Evolutionary conservation across 2,888 invertebrate species (phyloP).

Genomic region (Epinotia ramella): DNA sequence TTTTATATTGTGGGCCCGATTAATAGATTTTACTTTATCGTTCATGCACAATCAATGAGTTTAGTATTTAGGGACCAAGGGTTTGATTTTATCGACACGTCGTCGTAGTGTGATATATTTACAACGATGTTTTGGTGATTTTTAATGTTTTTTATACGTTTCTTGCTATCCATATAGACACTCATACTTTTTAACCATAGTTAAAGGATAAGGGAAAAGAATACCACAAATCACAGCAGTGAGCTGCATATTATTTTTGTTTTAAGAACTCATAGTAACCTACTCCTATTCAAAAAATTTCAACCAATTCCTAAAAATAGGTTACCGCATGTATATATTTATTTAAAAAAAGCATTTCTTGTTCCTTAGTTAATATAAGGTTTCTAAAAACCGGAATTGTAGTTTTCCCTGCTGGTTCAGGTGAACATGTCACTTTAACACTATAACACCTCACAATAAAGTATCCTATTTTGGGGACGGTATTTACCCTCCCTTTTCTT

Average conservation of each 20-base stretch:
- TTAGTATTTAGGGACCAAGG: slow-evolving; percentile 42
- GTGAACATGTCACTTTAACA: not conserved
- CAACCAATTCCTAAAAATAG: too few species aligned
- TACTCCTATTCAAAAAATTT: too few species aligned
- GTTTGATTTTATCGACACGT: slow-evolving; percentile 23
- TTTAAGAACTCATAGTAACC: too few species aligned
- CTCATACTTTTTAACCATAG: not conserved
- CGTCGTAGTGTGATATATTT: not conserved
- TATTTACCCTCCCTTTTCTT: not conserved
- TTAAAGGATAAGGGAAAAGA: not conserved
- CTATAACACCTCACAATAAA: not conserved
- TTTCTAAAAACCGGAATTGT: not conserved
- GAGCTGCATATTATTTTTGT: too few species aligned
- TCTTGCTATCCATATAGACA: not conserved
- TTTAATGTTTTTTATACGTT: not conserved
- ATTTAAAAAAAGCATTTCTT: too few species aligned
- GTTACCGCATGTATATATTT: too few species aligned
- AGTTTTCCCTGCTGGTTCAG: slow-evolving; percentile 14
- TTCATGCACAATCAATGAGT: slow-evolving; percentile 10
- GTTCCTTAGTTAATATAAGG: too few species aligned
- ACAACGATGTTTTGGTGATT: slow-evolving; percentile 6
- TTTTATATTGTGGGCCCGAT: too few species aligned
- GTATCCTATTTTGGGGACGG: not conserved
- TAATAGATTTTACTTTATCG: not conserved
- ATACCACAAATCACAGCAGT: not conserved